phyloP scores from a whole-genome alignment of 2,797 vertebrate genomes.

The Carduelis carduelis region DNA sequence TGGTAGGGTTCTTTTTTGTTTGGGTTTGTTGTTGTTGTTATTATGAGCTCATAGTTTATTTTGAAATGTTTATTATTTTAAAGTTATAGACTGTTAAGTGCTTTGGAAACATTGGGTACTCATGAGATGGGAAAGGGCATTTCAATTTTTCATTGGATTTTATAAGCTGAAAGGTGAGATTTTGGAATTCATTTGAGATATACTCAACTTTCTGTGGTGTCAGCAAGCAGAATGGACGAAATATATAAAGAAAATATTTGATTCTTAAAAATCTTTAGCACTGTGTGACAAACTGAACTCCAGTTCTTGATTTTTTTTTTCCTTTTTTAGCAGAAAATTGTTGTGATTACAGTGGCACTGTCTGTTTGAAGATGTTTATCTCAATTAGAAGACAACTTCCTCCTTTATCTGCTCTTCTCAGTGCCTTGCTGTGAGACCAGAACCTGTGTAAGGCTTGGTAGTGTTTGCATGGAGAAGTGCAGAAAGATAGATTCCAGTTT shows the following conservation, averaged over 20 bases:
- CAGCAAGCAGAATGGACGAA: neutral
- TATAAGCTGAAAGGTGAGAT: neutral
- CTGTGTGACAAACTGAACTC: neutral
- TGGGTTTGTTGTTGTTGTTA: neutral
- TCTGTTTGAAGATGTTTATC: neutral
- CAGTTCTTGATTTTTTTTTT: rapidly evolving
- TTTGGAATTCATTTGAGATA: neutral
- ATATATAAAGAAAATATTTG: neutral
- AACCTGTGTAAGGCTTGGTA: rapidly evolving
- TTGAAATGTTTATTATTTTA: neutral
- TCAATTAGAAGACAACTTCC: neutral
- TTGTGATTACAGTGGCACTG: neutral
- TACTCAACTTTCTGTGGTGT: neutral
- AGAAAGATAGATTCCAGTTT: neutral
- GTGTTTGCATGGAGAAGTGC: neutral
- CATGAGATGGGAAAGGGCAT: rapidly evolving
- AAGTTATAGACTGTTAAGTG: neutral
- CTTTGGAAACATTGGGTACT: neutral
- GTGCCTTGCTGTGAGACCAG: neutral
- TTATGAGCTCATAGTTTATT: neutral
- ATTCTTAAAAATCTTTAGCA: neutral
- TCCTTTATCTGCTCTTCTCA: neutral
- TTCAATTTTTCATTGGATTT: neutral
- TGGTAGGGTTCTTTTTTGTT: neutral
- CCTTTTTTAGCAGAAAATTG: neutral